Base-by-base conservation (phyloP, 2,888 invertebrate genomes). In the Caenorhabditis sulstoni region DNA sequence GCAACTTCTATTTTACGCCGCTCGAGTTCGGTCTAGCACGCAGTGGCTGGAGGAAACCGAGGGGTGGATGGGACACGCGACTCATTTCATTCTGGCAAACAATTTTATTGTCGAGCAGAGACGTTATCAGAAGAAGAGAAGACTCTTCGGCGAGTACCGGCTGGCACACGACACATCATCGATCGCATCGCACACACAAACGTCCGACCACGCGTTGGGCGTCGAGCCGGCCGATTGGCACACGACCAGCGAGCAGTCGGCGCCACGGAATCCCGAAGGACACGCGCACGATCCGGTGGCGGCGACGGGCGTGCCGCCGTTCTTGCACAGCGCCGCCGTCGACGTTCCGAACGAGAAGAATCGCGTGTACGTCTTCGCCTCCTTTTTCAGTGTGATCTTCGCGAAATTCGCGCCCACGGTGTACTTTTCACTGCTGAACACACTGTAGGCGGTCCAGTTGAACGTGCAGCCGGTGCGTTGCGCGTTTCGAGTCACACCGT, bases 141-240 rank as follows among this genome's bases (percentile, higher is more conserved):
- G 7, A 29, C 7, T 29, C 29, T 29, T 29, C 29, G 29, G 23
- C 5, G 49, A 23, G 44, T 45, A 65, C 18, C 35, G 23, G 7
- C 2, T 44, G 7, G 73, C 73, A 52, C 73, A 73, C 5, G 44
- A n/a, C 1, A 16, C 50, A 45, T 73, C 73, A 9, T 58, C 55
- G 12, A 65, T 37, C 5, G 23, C 16, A 0, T 20, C 16, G n/a
- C 75, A 75, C n/a, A 66, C 55, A 18, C 75, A 75, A 8, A 61
- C 75, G 55, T 75, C 61, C 4, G 59, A 61, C 75, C 75, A 75
- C n/a, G 66, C 66, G n/a, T 75, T 75, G 0, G 66, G 35, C 12
- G 16, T 47, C 5, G 66, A 57, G 4, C 9, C 16, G 3, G 23
- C 35, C 5, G 22, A 41, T 3, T 29, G 29, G 35, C 75, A 75